phyloP scores from a whole-genome alignment of 1,140 invertebrate genomes.

The Drosophila suzukii region DNA sequence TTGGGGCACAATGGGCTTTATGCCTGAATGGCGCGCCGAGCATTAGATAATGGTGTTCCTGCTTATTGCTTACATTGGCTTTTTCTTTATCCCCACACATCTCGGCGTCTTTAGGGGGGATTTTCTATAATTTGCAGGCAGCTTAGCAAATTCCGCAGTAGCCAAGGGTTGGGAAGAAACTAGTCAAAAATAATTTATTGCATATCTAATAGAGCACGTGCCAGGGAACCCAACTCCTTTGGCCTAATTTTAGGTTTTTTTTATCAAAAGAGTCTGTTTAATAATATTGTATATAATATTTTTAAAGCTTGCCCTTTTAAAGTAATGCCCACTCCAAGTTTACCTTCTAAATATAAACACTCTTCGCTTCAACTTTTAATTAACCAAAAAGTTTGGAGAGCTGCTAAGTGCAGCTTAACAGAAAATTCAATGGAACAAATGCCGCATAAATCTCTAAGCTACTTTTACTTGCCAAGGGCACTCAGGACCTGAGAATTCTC shows the following conservation, averaged over 20 bases:
- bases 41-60: slow-evolving; percentile 83
- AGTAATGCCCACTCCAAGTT: background rate
- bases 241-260: slow-evolving; percentile 9
- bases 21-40: slow-evolving; percentile 80
- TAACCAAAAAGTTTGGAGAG: slow-evolving; percentile 30
- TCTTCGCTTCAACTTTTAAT: slow-evolving; percentile 34
- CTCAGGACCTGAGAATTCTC: slow-evolving; percentile 33
- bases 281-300: too few relatives aligned
- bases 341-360: background rate
- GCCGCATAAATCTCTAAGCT: slow-evolving; percentile 78
- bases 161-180: slow-evolving; percentile 24
- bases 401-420: slow-evolving; percentile 40
- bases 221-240: slow-evolving; percentile 21
- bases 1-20: slow-evolving; percentile 46
- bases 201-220: slow-evolving; percentile 84
- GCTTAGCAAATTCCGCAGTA: slow-evolving; percentile 71
- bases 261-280: background rate
- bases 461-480: slow-evolving; percentile 66
- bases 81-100: slow-evolving; percentile 44
- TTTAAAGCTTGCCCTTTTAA: background rate
- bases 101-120: slow-evolving; percentile 53
- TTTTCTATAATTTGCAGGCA: slow-evolving; percentile 84
- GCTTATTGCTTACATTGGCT: slow-evolving; percentile 83
- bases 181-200: slow-evolving; percentile 82
- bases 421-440: slow-evolving; percentile 61